Evolutionary conservation across 1,140 invertebrate species (phyloP).

Genomic region (Yoshiicerus persimilis): DNA sequence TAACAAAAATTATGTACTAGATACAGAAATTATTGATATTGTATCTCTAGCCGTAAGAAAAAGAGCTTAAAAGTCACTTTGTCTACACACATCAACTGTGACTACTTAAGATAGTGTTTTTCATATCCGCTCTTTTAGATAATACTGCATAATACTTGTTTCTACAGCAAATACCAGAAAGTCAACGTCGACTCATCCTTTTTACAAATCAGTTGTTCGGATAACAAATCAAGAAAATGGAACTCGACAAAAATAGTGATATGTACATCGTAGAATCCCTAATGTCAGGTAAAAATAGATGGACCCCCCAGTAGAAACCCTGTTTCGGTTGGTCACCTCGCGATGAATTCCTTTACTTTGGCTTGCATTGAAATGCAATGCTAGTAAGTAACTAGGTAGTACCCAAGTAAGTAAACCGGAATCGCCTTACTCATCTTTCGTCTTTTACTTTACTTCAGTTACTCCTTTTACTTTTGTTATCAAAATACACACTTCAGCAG

Average conservation of each 20-base stretch:
- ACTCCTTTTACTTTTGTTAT: neutral
- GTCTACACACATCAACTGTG: neutral
- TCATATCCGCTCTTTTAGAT: neutral
- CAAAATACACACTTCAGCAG: neutral
- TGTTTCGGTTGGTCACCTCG: conserved; percentile 47
- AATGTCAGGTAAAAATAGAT: conserved; percentile 10
- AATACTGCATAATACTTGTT: neutral
- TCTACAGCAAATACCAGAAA: neutral
- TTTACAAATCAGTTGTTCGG: neutral
- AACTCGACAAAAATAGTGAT: neutral
- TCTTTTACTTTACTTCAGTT: neutral
- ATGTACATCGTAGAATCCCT: neutral
- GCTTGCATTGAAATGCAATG: neutral
- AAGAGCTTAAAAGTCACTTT: neutral
- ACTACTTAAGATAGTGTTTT: neutral
- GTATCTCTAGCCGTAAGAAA: neutral
- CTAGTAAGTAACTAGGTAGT: neutral
- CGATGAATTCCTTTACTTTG: neutral
- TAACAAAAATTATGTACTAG: neutral
- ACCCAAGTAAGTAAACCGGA: neutral
- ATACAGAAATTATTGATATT: neutral
- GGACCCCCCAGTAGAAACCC: conserved; percentile 33
- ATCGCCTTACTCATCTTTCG: neutral
- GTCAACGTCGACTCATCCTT: neutral
- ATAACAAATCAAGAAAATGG: neutral